A percentile compares a stretch with the other conserved stretches of the same genome.
These are phyloP conservation scores for Tachypleus tridentatus DNA, from an alignment of 1,140 invertebrate species.

Conservation along the genomic window DNA sequence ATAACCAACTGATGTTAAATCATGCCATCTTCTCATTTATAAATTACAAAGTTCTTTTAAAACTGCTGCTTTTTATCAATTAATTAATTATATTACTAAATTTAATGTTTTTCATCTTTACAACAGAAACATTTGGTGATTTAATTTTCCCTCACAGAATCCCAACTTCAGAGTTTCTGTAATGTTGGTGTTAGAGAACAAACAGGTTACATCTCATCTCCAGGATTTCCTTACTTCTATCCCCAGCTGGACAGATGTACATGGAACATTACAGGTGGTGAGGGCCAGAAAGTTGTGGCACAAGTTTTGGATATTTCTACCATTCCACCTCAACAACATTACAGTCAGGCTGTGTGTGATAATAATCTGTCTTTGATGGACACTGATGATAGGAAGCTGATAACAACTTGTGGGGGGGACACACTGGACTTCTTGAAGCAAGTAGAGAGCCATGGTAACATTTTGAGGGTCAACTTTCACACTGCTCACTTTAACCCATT, in stretches of 20 bases:
- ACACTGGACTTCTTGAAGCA: constrained; percentile 27
- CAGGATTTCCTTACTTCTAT: constrained; percentile 50
- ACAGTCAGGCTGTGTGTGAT: constrained; percentile 33
- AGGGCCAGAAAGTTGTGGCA: constrained; percentile 41
- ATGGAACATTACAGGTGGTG: constrained; percentile 40
- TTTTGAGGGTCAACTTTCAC: constrained; percentile 31
- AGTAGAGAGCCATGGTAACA: constrained; percentile 33
- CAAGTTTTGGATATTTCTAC: constrained; percentile 45
- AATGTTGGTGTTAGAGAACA: too few relatives aligned
- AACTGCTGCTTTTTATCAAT: too few relatives aligned
- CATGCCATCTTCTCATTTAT: too few relatives aligned
- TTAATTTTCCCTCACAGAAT: not conserved
- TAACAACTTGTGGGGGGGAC: constrained; percentile 36
- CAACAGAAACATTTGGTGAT: too few relatives aligned
- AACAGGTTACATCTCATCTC: constrained; percentile 43
- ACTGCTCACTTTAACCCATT: constrained; percentile 2
- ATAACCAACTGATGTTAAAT: too few relatives aligned
- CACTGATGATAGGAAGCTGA: constrained; percentile 30
- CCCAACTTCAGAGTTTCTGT: not conserved
- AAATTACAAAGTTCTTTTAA: too few relatives aligned
- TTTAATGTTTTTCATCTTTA: too few relatives aligned
- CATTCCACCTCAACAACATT: constrained; percentile 39
- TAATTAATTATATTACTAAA: too few relatives aligned
- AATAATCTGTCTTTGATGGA: constrained; percentile 31
- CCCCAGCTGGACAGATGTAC: constrained; percentile 34